These are phyloP conservation scores for Siphlonurus alternatus DNA, from an alignment of 2,888 invertebrate genomes.

Conservation along the genomic window DNA sequence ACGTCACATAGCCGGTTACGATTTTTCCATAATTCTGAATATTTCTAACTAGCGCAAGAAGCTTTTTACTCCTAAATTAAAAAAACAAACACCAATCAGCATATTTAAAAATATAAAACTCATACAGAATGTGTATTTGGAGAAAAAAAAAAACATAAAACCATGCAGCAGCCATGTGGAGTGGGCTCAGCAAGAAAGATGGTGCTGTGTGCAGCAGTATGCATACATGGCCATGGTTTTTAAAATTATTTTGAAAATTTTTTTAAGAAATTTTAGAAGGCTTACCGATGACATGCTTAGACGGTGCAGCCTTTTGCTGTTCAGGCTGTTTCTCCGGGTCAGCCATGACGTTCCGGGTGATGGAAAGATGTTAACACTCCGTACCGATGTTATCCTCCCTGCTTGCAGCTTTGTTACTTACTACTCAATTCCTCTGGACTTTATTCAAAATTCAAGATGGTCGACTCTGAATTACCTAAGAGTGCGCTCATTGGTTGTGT, in stretches of 20 bases:
- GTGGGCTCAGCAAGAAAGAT: neutral
- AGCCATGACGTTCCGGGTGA: constrained; percentile 73
- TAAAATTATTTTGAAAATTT: no score
- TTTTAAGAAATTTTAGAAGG: no score
- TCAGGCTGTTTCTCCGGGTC: constrained; percentile 80
- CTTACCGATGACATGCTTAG: constrained; percentile 77
- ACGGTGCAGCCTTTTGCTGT: constrained; percentile 50
- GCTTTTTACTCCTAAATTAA: no score
- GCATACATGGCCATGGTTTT: neutral
- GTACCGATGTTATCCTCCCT: constrained; percentile 34
- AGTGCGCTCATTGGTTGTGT: no score
- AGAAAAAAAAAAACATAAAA: no score
- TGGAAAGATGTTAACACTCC: constrained; percentile 27
- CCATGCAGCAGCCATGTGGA: neutral
- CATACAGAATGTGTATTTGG: no score
- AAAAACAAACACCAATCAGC: no score
- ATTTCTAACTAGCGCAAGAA: no score
- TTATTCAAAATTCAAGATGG: neutral
- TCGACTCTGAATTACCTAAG: no score
- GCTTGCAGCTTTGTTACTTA: constrained; percentile 31
- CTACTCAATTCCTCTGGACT: constrained; percentile 20
- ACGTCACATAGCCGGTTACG: no score
- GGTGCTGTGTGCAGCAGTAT: neutral
- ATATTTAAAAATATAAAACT: no score
- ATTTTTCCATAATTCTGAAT: no score